Conservation (phyloP, 2,113 vertebrate genomes). For the Nerophis ophidion region DNA sequence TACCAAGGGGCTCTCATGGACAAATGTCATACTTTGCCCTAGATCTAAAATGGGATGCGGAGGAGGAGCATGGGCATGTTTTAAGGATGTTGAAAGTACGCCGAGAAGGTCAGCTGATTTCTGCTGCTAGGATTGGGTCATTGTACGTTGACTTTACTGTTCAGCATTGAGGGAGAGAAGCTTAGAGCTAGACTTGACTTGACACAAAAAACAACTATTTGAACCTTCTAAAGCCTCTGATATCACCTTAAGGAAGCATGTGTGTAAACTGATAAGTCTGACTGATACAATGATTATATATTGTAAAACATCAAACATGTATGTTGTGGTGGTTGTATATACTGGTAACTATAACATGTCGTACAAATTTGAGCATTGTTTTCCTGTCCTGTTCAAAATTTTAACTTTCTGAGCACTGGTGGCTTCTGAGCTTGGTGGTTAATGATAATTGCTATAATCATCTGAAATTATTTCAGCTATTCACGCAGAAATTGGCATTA, state of each 20-base stretch:
- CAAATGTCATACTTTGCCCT: conserved; percentile 6
- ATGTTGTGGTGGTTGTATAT: background rate
- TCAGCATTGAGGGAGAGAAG: conserved; percentile 13
- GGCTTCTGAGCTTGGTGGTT: too few relatives aligned
- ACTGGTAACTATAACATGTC: background rate
- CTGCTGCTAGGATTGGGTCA: conserved; percentile 29
- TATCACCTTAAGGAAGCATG: conserved; percentile 28
- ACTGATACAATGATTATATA: conserved; percentile 26
- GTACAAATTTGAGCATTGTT: too few relatives aligned
- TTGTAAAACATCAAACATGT: conserved; percentile 1
- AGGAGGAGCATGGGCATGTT: conserved; percentile 20
- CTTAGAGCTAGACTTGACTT: conserved; percentile 21
- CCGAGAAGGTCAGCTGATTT: conserved; percentile 24
- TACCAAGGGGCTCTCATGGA: background rate
- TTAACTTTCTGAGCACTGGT: too few relatives aligned
- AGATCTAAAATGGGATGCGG: conserved; percentile 24
- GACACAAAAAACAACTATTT: conserved; percentile 23
- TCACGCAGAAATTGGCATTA: too few relatives aligned
- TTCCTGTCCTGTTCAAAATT: too few relatives aligned
- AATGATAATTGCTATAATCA: too few relatives aligned
- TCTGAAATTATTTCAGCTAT: too few relatives aligned
- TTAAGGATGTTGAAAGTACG: conserved; percentile 19
- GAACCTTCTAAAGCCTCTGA: conserved; percentile 28
- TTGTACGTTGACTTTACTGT: conserved; percentile 23
- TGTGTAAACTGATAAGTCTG: conserved; percentile 39